Conservation (phyloP, 2,113 vertebrate species). For the Oncorhynchus tshawytscha region DNA sequence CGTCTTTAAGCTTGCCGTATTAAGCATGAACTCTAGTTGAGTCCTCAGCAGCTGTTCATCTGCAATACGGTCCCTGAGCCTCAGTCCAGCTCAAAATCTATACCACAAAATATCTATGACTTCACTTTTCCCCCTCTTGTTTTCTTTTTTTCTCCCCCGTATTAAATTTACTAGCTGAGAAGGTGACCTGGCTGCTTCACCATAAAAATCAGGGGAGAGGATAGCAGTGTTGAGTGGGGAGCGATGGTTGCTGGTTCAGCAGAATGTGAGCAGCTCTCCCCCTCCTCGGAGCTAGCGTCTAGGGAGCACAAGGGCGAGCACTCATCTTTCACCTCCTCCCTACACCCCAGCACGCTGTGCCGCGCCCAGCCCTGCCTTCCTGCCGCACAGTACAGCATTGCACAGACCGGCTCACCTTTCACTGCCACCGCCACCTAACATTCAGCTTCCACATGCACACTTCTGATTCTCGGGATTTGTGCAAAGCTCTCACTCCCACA, state of each 20-base stretch:
- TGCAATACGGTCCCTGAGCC: conserved; percentile 8
- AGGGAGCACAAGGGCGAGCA: conserved; percentile 77
- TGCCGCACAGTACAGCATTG: no score
- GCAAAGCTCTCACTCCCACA: conserved; percentile 46
- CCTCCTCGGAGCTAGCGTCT: conserved; percentile 52
- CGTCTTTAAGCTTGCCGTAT: no score
- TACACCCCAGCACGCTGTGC: neutral
- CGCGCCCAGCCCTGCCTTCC: neutral
- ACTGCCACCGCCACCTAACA: neutral
- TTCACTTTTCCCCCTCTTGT: conserved; percentile 50
- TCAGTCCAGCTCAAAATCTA: neutral
- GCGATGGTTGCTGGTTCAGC: conserved; percentile 76
- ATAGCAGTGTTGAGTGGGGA: conserved; percentile 26
- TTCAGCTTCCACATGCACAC: conserved; percentile 15
- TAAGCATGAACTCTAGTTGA: no score
- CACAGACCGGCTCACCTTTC: neutral
- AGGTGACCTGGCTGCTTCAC: conserved; percentile 78
- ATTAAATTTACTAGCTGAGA: conserved; percentile 76
- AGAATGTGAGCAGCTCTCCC: conserved; percentile 66
- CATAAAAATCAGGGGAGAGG: conserved; percentile 66
- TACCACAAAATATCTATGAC: conserved; percentile 6
- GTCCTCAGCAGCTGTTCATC: conserved; percentile 50
- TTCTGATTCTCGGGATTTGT: neutral
- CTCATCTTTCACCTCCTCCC: conserved; percentile 60
- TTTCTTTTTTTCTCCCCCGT: conserved; percentile 54